Percentiles rank a stretch among this genome's conserved stretches.
These are phyloP conservation scores for Metacarcinus magister DNA, from an alignment of 2,888 invertebrate species.

Conservation along the genomic window DNA sequence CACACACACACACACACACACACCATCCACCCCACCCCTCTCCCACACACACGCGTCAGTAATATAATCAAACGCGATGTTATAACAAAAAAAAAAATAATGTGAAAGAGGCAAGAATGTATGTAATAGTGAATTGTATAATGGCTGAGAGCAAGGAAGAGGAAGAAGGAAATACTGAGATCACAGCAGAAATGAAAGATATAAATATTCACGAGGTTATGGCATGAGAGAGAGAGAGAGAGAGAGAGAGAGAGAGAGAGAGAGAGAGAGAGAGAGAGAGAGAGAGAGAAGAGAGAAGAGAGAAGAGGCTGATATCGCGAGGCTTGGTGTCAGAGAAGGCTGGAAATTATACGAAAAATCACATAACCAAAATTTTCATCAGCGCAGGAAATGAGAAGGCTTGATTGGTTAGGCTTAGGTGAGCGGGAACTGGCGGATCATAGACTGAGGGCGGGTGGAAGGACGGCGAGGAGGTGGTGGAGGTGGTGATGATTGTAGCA, in stretches of 20 bases:
- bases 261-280: constrained; percentile 46
- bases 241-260: constrained; percentile 17
- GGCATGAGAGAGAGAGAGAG: neutral
- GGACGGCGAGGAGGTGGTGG: too few species aligned
- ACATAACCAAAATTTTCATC: neutral
- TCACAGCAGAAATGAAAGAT: neutral
- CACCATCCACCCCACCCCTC: neutral
- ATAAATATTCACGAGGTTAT: constrained; percentile 4
- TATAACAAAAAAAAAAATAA: neutral
- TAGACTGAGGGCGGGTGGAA: too few species aligned
- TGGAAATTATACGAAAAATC: neutral
- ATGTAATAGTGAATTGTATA: neutral
- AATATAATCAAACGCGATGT: neutral
- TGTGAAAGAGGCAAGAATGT: neutral
- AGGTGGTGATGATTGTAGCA: too few species aligned
- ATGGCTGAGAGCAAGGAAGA: neutral
- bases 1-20: constrained; percentile 57
- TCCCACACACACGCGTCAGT: neutral
- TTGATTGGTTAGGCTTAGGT: too few species aligned
- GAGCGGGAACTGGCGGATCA: too few species aligned
- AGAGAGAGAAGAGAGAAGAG: constrained; percentile 48
- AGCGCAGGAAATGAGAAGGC: too few species aligned
- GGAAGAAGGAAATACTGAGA: constrained; percentile 27
- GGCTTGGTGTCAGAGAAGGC: neutral
- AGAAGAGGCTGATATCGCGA: neutral